Conservation (phyloP, 2,797 vertebrate genomes). For the Acanthopagrus latus region DNA sequence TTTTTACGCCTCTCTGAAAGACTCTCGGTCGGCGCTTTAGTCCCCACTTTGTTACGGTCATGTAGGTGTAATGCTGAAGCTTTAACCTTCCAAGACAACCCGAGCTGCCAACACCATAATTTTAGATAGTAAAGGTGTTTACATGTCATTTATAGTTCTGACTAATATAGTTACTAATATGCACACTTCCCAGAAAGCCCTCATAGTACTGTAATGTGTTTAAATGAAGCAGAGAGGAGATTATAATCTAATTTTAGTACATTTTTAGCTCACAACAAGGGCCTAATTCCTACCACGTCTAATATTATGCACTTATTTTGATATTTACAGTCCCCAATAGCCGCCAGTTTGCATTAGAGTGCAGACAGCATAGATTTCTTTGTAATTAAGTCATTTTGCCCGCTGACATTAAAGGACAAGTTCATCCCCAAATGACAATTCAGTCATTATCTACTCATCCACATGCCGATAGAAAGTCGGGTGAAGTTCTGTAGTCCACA, state of each 20-base stretch:
- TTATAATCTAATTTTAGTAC: not conserved
- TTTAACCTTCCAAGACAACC: not conserved
- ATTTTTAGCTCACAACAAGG: conserved; percentile 12
- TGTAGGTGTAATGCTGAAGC: not conserved
- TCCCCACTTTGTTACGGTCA: too few relatives aligned
- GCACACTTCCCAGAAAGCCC: conserved; percentile 19
- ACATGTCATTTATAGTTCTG: conserved; percentile 11
- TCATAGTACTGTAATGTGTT: not conserved
- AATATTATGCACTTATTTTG: not conserved
- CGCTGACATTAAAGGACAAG: too few relatives aligned
- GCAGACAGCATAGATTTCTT: not conserved
- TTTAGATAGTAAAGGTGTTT: not conserved
- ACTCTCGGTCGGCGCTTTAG: too few relatives aligned
- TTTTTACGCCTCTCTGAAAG: not conserved
- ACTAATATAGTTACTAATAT: conserved; percentile 3
- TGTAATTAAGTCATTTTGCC: not conserved
- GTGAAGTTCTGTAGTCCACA: too few relatives aligned
- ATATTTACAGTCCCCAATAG: not conserved
- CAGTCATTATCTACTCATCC: too few relatives aligned
- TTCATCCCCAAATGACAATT: too few relatives aligned
- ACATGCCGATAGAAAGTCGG: too few relatives aligned
- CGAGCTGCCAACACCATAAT: not conserved
- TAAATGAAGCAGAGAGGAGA: conserved; percentile 12
- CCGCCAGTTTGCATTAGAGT: not conserved
- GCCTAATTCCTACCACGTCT: not conserved